Base-by-base conservation (phyloP, 1,140 invertebrate genomes). In the Branchinecta lynchi region DNA sequence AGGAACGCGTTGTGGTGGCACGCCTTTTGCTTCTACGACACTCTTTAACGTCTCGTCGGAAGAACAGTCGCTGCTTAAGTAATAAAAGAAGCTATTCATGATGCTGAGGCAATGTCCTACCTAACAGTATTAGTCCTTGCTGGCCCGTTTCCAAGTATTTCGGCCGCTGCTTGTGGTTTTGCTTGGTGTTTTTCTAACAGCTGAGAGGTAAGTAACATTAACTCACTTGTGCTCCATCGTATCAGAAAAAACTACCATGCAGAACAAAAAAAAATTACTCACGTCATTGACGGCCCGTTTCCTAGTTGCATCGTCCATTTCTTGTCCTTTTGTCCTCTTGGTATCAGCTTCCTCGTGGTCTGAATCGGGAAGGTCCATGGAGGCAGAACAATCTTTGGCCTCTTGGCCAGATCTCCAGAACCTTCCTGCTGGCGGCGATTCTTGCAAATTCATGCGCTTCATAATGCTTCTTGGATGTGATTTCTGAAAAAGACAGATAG, bases 401-500 rank as follows among this genome's bases (percentile, higher is more conserved):
- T 51, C 46, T 51, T 51, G 46, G 9, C 9, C 46, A 51, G 9
- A 9, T 51, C n/a, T 51, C n/a, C 46, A 51, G 46, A 9, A 51
- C 9, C 46, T 51, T 51, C 46, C 46, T 51, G 46, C 46, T 51
- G 9, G 46, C 46, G 46, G 46, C n/a, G 46, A 51, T 51, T n/a
- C 46, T 51, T n/a, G 9, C 9, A 51, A 51, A 51, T n/a, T 9
- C 46, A n/a, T 51, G n/a, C 46, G 46, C 9, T 51, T 51, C 46
- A n/a, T 51, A 51, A n/a, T 51, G n/a, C n/a, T 51, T 51, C 46
- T 51, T 51, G 9, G 46, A 51, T 9, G 46, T 51, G 9, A 51
- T 51, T 51, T 51, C 46, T 51, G 46, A 51, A 51, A 51, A 51
- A 51, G n/a, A n/a, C n/a, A 51, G n/a, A 51, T n/a, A 51, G 46